Percentiles rank a stretch among this genome's conserved stretches.
Evolutionary conservation across 2,797 vertebrate genomes (phyloP).

Genomic region (Enteromius anoplus): DNA sequence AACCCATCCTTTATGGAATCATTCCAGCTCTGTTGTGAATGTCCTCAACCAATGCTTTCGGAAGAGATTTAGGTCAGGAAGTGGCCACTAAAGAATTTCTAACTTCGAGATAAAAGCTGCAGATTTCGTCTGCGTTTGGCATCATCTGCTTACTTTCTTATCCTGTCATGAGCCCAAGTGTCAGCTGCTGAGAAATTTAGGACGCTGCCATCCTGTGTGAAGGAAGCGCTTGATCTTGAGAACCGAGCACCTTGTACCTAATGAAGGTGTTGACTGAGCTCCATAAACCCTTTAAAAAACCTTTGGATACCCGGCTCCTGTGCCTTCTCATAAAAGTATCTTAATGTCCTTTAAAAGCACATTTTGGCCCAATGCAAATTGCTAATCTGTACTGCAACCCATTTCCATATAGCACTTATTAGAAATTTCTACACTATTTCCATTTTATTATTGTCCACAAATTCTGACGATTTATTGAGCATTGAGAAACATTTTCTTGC

Average conservation of each 20-base stretch:
- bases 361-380: not conserved
- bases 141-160: conserved; percentile 2
- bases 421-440: not conserved
- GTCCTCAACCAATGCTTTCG: not conserved
- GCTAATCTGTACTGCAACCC: not conserved
- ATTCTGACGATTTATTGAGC: not conserved
- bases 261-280: conserved; percentile 13
- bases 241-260: not conserved
- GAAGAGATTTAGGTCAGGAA: not conserved
- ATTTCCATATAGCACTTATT: not conserved
- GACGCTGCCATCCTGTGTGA: not conserved
- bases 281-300: conserved; percentile 21
- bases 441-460: not conserved
- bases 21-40: not conserved
- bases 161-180: not conserved
- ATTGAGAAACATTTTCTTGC: not conserved
- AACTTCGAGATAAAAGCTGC: conserved; percentile 3
- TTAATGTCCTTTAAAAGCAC: not conserved
- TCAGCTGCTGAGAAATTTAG: conserved; percentile 8
- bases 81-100: not conserved
- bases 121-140: not conserved
- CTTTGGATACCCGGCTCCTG: not conserved
- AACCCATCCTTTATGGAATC: not conserved
- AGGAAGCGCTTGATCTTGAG: conserved; percentile 9
- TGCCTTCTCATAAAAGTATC: not conserved